These are phyloP conservation scores for Malthinus flaveolus DNA, from an alignment of 2,888 invertebrate species.

Conservation along the genomic window DNA sequence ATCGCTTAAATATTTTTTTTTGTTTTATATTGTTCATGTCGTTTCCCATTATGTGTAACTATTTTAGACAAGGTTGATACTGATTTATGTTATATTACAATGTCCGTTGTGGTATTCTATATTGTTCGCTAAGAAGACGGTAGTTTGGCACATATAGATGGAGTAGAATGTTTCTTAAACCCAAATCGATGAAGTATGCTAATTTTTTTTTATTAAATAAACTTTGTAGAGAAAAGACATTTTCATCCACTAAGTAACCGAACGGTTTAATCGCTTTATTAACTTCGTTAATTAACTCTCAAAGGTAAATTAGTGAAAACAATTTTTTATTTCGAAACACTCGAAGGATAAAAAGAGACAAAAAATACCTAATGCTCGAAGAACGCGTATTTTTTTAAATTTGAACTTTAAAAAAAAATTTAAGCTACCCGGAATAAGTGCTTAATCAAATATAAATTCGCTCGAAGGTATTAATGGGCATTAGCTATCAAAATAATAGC, in stretches of 20 bases:
- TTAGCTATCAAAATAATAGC: conserved; percentile 25
- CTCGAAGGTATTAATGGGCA: conserved; percentile 20
- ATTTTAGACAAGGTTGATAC: conserved; percentile 16
- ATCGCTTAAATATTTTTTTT: conserved; percentile 16
- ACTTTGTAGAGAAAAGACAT: too few species aligned
- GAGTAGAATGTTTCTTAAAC: conserved; percentile 11
- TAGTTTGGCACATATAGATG: conserved; percentile 16
- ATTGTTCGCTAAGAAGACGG: conserved; percentile 19
- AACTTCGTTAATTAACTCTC: neutral
- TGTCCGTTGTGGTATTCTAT: conserved; percentile 14
- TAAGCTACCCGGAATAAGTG: conserved; percentile 3
- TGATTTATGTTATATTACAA: conserved; percentile 19
- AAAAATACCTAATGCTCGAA: too few species aligned
- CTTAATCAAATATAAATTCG: conserved; percentile 19
- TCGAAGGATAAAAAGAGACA: neutral
- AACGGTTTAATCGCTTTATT: too few species aligned
- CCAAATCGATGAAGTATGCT: conserved; percentile 15
- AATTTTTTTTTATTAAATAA: too few species aligned
- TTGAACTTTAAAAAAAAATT: too few species aligned
- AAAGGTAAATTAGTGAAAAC: neutral
- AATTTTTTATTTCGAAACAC: neutral
- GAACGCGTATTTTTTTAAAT: too few species aligned
- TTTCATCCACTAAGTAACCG: too few species aligned
- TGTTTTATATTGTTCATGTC: conserved; percentile 19
- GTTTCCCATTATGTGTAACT: conserved; percentile 16